phyloP scores from a whole-genome alignment of 2,113 vertebrate species.

The Fulica atra region DNA sequence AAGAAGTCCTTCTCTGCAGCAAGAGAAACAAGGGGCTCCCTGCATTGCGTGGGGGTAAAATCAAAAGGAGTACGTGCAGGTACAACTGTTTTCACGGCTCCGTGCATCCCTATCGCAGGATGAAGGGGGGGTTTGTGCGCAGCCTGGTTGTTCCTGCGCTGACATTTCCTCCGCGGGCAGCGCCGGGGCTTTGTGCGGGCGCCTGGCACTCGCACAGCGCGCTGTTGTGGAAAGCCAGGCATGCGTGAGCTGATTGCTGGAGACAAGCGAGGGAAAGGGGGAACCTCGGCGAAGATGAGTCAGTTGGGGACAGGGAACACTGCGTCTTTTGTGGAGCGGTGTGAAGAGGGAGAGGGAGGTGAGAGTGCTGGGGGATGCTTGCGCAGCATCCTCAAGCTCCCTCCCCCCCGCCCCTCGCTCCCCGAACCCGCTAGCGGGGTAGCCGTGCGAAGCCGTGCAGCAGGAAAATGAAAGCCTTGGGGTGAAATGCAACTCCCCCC shows the following conservation, averaged over 20 bases:
- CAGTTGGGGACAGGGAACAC: conserved; percentile 66
- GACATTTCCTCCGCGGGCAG: conserved; percentile 30
- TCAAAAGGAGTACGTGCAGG: background rate
- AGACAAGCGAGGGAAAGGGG: conserved; percentile 51
- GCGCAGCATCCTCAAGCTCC: background rate
- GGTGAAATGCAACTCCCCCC: background rate
- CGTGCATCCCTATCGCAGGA: background rate
- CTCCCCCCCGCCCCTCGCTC: rapidly evolving
- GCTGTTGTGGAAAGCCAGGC: conserved; percentile 62
- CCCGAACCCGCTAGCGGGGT: background rate
- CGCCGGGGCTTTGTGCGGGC: conserved; percentile 13
- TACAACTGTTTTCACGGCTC: background rate
- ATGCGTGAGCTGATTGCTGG: conserved; percentile 62
- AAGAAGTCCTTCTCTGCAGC: background rate
- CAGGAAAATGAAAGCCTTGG: conserved; percentile 7
- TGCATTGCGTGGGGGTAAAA: background rate
- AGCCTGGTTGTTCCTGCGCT: background rate
- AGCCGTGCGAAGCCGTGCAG: background rate
- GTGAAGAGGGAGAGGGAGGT: background rate
- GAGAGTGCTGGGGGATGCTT: background rate
- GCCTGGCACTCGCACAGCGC: conserved; percentile 25
- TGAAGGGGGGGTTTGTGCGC: background rate
- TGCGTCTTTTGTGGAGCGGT: background rate
- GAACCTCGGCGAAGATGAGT: conserved; percentile 29
- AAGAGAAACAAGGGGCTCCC: background rate